Base-by-base conservation (phyloP, 2,888 invertebrate genomes). In the Dexiosoma caninum region DNA sequence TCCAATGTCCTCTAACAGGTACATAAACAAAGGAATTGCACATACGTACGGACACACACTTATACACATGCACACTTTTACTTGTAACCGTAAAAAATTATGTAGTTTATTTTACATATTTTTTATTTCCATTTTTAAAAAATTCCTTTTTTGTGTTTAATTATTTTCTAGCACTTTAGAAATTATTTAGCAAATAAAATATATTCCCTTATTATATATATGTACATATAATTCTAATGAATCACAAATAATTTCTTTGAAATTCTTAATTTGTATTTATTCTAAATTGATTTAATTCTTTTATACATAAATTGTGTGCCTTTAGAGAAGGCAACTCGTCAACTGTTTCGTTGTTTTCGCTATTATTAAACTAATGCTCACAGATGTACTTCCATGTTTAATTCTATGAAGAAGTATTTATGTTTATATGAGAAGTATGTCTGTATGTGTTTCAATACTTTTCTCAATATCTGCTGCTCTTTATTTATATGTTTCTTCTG, bases 271-370 rank as follows among this genome's bases (percentile, higher is more conserved):
- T 55, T 62, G 14, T 30, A 19, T n/a, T 67, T 51, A 16, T 35
- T 55, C 16, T 37, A n/a, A 60, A 30, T 30, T 37, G 16, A 1
- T 32, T 57, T 4, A 37, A 35, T 16, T 42, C 14, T 55, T 51
- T 44, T 19, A n/a, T 59, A 23, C 35, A 2, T 40, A 10, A 32
- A 5, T 81, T 88, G 85, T 86, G 86, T 86, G 86, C 84, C 85
- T 84, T 72, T 84, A 83, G 84, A 86, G 85, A 86, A 85, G 86
- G 86, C 88, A 89, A 85, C 86, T 87, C 85, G 83, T 84, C 87
- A 87, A 89, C 88, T 89, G 88, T 83, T 84, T 75, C 62, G 40
- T 59, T 44, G 67, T 70, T 70, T 83, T 81, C 30, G 51, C 75
- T 71, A 75, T 79, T 69, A 46, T 75, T 37, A 35, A 62, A 69